Base-by-base conservation (phyloP, 2,888 invertebrate species). In the Neocrepidodera transversa region DNA sequence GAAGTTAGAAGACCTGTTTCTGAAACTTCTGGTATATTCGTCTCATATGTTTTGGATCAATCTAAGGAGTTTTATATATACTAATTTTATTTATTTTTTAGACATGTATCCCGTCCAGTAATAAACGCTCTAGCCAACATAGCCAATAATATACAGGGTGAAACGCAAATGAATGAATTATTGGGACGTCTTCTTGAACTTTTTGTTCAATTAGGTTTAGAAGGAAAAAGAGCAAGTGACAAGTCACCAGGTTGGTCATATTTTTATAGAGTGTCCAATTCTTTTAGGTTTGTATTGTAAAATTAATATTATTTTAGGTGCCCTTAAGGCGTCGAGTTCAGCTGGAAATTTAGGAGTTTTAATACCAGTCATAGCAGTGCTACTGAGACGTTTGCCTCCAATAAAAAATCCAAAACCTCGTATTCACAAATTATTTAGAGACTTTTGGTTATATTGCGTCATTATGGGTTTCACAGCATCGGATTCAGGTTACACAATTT, bases 381-480 rank as follows among this genome's bases (percentile, higher is more conserved):
- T 95, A 50, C 87, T 98, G 49, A 85, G 92, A 66, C 85, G 96
- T 43, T 82, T 99, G 69, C 94, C 95, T 0, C 91, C 92, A 0
- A 96, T 99, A 65, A 88, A 87, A 71, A 91, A 94, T 70, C 96
- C 98, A 0, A 92, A 93, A 69, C 92, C 93, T 0, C 84, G 98
- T 4, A 84, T 98, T 32, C 91, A 96, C 75, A 98, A 98, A 78
- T 82, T 98, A n/a, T 99, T 99, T 80, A 89, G 96, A 72, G 98
- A 99, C 80, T 99, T 99, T 79, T 99, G 99, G 99, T 84, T 98
- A 40, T 99, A 99, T 78, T 99, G 97, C 78, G 96, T 99, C 1
- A 94, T 99, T 2, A 96, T 99, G 92, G 98, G 97, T 7, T 99
- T 99, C 79, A 95, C 96, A 0, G 90, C 91, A 0, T 91, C 93